A percentile compares a stretch with the other conserved stretches of the same genome.
phyloP scores from a whole-genome alignment of 2,797 vertebrate species.

The Phrynocephalus forsythii region DNA sequence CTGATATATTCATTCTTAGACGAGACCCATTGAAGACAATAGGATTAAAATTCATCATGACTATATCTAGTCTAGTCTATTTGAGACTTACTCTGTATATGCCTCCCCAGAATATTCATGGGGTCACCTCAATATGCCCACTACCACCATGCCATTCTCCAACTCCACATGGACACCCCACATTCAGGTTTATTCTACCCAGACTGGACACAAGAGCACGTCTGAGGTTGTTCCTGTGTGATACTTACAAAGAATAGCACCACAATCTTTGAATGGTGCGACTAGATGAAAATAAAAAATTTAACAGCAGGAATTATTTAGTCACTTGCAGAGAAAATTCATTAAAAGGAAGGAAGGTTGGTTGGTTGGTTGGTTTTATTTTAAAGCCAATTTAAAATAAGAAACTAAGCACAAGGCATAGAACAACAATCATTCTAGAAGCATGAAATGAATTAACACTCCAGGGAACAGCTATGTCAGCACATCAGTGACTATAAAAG shows the following conservation, averaged over 20 bases:
- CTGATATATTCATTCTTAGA: neutral
- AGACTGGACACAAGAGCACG: neutral
- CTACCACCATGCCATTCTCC: neutral
- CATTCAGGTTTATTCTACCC: neutral
- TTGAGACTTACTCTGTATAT: neutral
- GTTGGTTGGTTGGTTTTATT: slow-evolving; percentile 12
- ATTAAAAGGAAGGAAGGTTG: no score
- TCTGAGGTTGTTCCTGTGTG: neutral
- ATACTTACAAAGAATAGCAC: neutral
- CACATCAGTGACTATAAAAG: neutral
- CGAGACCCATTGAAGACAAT: neutral
- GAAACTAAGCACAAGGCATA: slow-evolving; percentile 47
- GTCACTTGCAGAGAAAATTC: slow-evolving; percentile 25
- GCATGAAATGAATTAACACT: slow-evolving; percentile 13
- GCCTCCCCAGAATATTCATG: neutral
- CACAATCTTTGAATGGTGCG: neutral
- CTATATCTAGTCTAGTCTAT: neutral
- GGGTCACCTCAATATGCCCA: no score
- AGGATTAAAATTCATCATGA: neutral
- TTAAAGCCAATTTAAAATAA: slow-evolving; percentile 12
- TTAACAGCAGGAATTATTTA: neutral
- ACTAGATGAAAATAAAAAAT: neutral
- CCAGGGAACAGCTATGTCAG: slow-evolving; percentile 15
- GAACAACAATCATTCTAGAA: slow-evolving; percentile 18
- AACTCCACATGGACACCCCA: no score